Evolutionary conservation across 2,113 vertebrate genomes (phyloP), one percentile per base, ranked within the genome.

Genomic region (Triplophysa dalaica): DNA sequence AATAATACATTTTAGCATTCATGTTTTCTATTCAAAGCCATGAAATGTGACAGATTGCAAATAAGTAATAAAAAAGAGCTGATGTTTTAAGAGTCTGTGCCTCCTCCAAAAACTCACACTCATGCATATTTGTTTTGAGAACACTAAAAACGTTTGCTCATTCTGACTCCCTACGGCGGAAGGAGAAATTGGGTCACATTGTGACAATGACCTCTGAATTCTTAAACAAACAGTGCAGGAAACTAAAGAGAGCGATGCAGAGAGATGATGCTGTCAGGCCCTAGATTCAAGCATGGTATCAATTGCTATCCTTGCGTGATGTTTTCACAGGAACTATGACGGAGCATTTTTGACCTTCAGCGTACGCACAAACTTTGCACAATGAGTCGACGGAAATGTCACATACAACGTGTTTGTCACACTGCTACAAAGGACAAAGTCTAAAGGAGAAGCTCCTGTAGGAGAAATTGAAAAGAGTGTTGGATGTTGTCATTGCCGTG

Each of bases 241-340:
- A 70, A 33, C 21, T 58, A n/a, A 73, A 73, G 33, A 58, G 63
- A 54, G 70, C 7, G 56, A 76, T 45, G 33, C 69, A 43, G 61
- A 7, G 41, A 16, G 14, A 17, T 1, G 33, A 38, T 54, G 17
- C 69, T 60, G 41, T 7, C 33, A 38, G 12, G 24, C 45, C 73
- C 70, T 12, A 41, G n/a, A 54, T 75, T 67, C 8, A 43, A 14
- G 19, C 41, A 17, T 26, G 68, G 29, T 43, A 33, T 74, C 54
- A 78, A 74, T 81, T 72, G 75, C 9, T 72, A 69, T 81, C 75
- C 81, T 69, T 82, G 5, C 65, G 21, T 82, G 60, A 63, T 7
- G 58, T 50, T 65, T 81, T 64, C 68, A 73, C 60, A 56, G 60
- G 68, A 72, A 60, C 64, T 24, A 38, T 72, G 58, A 8, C 43